Percentiles rank a stretch among this genome's conserved stretches.
Evolutionary conservation across 2,888 invertebrate genomes (phyloP).

Genomic region (Diplazon laetatorius): DNA sequence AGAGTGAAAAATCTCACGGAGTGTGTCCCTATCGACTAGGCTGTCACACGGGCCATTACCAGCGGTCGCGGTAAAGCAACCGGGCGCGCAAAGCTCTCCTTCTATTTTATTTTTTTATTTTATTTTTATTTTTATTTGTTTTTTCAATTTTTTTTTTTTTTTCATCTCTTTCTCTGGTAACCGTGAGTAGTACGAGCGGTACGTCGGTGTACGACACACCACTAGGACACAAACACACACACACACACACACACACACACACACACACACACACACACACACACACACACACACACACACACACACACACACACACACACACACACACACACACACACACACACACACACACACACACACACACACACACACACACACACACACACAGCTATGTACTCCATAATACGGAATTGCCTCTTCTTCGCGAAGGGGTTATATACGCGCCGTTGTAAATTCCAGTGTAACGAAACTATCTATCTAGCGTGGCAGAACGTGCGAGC

Average conservation of each 20-base stretch:
- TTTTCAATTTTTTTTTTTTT: neutral
- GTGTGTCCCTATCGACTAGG: constrained; percentile 65
- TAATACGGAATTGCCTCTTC: constrained; percentile 53
- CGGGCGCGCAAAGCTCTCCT: constrained; percentile 34
- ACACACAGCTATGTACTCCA: constrained; percentile 24
- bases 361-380: constrained; percentile 14
- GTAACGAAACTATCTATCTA: constrained; percentile 64
- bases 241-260: constrained; percentile 6
- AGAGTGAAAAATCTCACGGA: constrained; percentile 54
- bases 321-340: constrained; percentile 7
- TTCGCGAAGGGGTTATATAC: constrained; percentile 43
- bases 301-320: constrained; percentile 11
- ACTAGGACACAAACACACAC: too few relatives aligned
- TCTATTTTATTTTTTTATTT: neutral
- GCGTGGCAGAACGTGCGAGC: constrained; percentile 60
- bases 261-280: constrained; percentile 7
- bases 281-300: constrained; percentile 5
- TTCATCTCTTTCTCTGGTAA: neutral
- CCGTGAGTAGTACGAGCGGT: constrained; percentile 17
- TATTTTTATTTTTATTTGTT: neutral
- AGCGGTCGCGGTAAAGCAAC: constrained; percentile 63
- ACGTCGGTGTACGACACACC: neutral
- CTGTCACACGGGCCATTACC: constrained; percentile 65
- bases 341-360: constrained; percentile 8
- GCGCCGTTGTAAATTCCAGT: constrained; percentile 63